phyloP scores from a whole-genome alignment of 1,140 invertebrate genomes.

The Delia radicum region DNA sequence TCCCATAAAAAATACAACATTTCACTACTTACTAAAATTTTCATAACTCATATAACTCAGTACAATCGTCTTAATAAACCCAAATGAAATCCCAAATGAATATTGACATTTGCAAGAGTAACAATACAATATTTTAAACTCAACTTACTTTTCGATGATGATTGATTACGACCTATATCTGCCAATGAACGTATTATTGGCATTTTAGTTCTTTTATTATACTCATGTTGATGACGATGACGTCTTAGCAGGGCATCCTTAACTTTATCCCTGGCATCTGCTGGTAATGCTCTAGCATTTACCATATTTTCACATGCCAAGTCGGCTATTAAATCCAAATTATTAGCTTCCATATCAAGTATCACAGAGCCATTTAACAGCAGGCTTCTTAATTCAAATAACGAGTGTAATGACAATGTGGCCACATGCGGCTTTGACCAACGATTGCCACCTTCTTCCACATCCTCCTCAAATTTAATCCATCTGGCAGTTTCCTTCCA shows the following conservation, averaged over 20 bases:
- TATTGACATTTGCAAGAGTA: too few relatives aligned
- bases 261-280: slow-evolving; percentile 77
- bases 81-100: too few relatives aligned
- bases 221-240: slow-evolving; percentile 94
- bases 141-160: slow-evolving; percentile 92
- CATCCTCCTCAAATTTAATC: slow-evolving; percentile 95
- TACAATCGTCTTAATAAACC: too few relatives aligned
- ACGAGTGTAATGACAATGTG: slow-evolving; percentile 84
- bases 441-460: slow-evolving; percentile 89
- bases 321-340: slow-evolving; percentile 86
- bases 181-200: slow-evolving; percentile 94
- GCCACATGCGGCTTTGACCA: slow-evolving; percentile 96
- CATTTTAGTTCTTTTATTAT: slow-evolving; percentile 76
- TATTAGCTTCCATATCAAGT: slow-evolving; percentile 85
- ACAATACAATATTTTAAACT: too few relatives aligned
- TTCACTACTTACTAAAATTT: too few relatives aligned
- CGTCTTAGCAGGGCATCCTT: slow-evolving; percentile 84
- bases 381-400: slow-evolving; percentile 85
- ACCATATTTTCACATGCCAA: slow-evolving; percentile 91
- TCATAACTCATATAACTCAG: too few relatives aligned
- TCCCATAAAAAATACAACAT: too few relatives aligned
- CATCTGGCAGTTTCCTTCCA: slow-evolving; percentile 98
- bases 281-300: slow-evolving; percentile 71
- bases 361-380: slow-evolving; percentile 88
- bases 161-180: slow-evolving; percentile 95